Percentiles rank a stretch among this genome's conserved stretches.
These are phyloP conservation scores for Myiozetetes cayanensis DNA, from an alignment of 2,113 vertebrate genomes.

Conservation along the genomic window DNA sequence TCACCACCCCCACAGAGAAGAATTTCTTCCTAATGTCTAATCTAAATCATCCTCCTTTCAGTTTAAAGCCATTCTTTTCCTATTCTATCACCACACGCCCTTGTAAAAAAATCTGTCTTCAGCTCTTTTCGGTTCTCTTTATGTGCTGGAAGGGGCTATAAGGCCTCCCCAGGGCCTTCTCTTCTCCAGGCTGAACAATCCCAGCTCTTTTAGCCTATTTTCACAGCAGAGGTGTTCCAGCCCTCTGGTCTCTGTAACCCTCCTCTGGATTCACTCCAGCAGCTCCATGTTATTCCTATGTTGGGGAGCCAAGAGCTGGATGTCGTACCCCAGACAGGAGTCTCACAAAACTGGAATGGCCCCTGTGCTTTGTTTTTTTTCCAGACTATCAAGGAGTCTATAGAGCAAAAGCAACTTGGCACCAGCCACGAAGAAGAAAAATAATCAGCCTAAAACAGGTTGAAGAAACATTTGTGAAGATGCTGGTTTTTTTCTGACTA, in stretches of 20 bases:
- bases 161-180: background rate
- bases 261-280: background rate
- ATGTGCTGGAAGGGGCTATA: background rate
- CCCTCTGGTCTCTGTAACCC: background rate
- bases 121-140: background rate
- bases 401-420: background rate
- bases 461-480: background rate
- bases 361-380: background rate
- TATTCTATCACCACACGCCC: too few species aligned
- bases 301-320: background rate
- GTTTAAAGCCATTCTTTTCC: background rate
- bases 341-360: background rate
- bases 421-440: background rate
- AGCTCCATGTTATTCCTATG: fast-evolving
- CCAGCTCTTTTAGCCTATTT: background rate
- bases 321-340: background rate
- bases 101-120: background rate
- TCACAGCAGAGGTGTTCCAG: background rate
- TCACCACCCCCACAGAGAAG: background rate
- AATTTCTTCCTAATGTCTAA: background rate
- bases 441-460: background rate
- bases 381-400: background rate
- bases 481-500: background rate
- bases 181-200: background rate
- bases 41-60: background rate